Conservation (phyloP, 1,140 invertebrate species). For the Oryzaephilus surinamensis region DNA sequence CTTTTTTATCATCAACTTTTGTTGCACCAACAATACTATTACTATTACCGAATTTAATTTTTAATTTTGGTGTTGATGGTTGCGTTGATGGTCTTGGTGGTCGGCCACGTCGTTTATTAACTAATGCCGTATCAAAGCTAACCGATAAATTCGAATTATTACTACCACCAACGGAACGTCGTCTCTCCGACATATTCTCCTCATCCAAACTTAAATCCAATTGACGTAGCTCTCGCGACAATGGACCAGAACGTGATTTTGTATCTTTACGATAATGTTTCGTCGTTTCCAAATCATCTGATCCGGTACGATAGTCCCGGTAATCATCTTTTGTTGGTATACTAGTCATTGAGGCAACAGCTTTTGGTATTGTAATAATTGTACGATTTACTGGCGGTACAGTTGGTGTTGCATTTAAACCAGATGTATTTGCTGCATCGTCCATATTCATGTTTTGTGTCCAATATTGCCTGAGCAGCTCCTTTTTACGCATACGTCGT, state of each 20-base stretch:
- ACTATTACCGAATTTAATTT: conserved; percentile 75
- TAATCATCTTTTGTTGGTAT: conserved; percentile 78
- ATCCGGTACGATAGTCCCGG: conserved; percentile 41
- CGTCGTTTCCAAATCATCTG: conserved; percentile 49
- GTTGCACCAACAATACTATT: conserved; percentile 39
- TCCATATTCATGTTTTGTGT: conserved; percentile 79
- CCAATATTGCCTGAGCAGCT: conserved; percentile 72
- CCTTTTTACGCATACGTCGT: conserved; percentile 80
- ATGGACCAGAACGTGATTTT: conserved; percentile 32
- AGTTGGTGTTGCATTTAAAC: conserved; percentile 41
- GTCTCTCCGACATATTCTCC: conserved; percentile 34
- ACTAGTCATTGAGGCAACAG: conserved; percentile 73
- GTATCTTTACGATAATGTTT: conserved; percentile 60
- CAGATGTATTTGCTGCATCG: conserved; percentile 45
- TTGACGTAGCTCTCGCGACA: conserved; percentile 46
- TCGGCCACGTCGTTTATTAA: conserved; percentile 45
- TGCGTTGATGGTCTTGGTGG: conserved; percentile 34
- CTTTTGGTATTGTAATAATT: conserved; percentile 75
- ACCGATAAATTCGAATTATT: conserved; percentile 23
- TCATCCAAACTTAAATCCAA: conserved; percentile 39
- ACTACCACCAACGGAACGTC: conserved; percentile 38
- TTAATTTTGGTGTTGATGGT: conserved; percentile 45
- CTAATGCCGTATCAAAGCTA: conserved; percentile 23
- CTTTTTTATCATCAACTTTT: conserved; percentile 38
- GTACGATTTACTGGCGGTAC: conserved; percentile 56